phyloP scores from a whole-genome alignment of 1,140 invertebrate species.

The Ylistrum balloti region DNA sequence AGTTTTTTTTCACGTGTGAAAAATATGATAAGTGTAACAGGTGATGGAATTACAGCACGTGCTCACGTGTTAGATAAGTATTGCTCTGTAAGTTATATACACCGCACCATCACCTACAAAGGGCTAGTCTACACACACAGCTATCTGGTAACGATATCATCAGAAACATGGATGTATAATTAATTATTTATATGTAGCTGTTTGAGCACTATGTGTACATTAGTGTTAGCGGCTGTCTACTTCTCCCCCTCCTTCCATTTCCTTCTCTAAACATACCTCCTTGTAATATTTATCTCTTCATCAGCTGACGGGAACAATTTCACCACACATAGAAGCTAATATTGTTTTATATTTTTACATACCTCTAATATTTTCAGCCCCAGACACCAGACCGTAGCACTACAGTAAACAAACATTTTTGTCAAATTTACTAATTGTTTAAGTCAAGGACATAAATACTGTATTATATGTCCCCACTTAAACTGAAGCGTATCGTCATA shows the following conservation, averaged over 20 bases:
- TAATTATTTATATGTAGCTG: constrained; percentile 35
- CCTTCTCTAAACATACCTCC: not conserved
- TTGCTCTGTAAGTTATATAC: not conserved
- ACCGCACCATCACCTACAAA: not conserved
- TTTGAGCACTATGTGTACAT: not conserved
- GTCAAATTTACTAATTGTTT: no score
- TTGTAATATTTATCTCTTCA: no score
- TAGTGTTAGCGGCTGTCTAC: not conserved
- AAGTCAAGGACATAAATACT: no score
- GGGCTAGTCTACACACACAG: not conserved
- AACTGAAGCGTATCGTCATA: no score
- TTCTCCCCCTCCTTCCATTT: not conserved
- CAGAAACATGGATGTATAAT: constrained; percentile 22
- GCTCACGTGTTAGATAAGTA: not conserved
- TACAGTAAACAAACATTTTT: no score
- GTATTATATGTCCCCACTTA: no score
- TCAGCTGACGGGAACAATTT: no score
- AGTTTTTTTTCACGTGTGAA: constrained; percentile 19
- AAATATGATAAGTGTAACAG: not conserved
- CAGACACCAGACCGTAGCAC: no score
- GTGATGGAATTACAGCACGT: not conserved
- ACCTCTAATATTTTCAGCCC: no score
- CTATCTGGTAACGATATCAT: not conserved
- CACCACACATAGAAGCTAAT: no score
- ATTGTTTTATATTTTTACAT: no score